These are phyloP conservation scores for Lasioglossum baleicum DNA, from an alignment of 1,140 invertebrate genomes.

Conservation along the genomic window DNA sequence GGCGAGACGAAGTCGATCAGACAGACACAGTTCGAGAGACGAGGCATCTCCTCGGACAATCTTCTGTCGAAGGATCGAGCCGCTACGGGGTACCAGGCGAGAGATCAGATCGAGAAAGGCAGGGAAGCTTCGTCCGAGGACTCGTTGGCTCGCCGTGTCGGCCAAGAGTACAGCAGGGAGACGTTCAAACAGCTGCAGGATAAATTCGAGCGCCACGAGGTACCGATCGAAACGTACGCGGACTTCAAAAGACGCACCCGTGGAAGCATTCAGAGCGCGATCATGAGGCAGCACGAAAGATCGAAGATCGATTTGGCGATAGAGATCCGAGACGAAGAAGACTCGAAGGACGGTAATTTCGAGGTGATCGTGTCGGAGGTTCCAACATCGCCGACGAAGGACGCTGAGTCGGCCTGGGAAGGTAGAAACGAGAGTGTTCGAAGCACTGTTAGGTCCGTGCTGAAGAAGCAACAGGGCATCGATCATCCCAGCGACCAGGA, in stretches of 20 bases:
- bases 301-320: neutral
- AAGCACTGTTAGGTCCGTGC: constrained; percentile 68
- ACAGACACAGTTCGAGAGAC: constrained; percentile 63
- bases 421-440: neutral
- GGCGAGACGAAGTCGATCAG: constrained; percentile 5
- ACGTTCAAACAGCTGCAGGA: constrained; percentile 72
- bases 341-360: neutral
- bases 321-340: neutral
- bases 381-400: neutral
- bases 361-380: neutral
- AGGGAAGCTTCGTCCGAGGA: constrained; percentile 48
- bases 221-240: constrained; percentile 73
- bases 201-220: constrained; percentile 72
- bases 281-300: constrained; percentile 43
- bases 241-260: constrained; percentile 72
- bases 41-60: constrained; percentile 74
- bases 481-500: constrained; percentile 72
- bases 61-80: constrained; percentile 55
- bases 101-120: constrained; percentile 16
- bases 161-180: constrained; percentile 57
- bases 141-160: constrained; percentile 1
- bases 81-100: neutral
- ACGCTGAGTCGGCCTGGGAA: neutral
- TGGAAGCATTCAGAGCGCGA: constrained; percentile 34
- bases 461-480: constrained; percentile 73